Evolutionary conservation across 2,797 vertebrate species (phyloP).

Genomic region (Tadarida brasiliensis): DNA sequence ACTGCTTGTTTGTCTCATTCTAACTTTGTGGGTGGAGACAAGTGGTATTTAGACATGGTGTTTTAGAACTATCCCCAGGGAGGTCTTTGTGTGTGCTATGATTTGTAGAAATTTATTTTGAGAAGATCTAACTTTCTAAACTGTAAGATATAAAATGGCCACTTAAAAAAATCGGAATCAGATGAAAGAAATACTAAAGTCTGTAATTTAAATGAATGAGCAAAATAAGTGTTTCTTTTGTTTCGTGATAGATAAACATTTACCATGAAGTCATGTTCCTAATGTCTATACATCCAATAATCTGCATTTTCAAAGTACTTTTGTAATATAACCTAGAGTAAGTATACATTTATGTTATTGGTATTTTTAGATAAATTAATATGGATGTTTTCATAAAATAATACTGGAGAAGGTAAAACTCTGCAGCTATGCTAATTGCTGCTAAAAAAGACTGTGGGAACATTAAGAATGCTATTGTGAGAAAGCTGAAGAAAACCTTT

Average conservation of each 20-base stretch:
- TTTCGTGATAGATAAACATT: background rate
- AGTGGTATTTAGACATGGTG: slow-evolving; percentile 50
- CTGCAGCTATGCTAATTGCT: background rate
- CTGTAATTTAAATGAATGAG: slow-evolving; percentile 5
- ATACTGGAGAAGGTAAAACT: background rate
- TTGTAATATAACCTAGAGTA: slow-evolving; percentile 37
- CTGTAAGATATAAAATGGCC: background rate
- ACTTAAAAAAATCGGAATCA: background rate
- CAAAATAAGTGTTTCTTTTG: slow-evolving; percentile 38
- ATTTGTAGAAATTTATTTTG: slow-evolving; percentile 48
- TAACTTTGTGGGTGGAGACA: background rate
- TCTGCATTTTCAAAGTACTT: slow-evolving; percentile 36
- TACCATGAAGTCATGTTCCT: background rate
- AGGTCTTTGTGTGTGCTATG: background rate
- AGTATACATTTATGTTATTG: background rate
- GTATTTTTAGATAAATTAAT: slow-evolving; percentile 20
- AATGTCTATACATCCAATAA: background rate
- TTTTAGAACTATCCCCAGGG: slow-evolving; percentile 71
- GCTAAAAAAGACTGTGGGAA: slow-evolving; percentile 25
- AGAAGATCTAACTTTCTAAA: slow-evolving; percentile 27
- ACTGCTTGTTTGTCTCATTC: slow-evolving; percentile 59
- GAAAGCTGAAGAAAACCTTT: slow-evolving; percentile 18
- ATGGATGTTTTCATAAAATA: background rate
- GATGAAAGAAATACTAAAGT: background rate
- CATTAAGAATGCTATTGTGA: background rate